These are phyloP conservation scores for Frankliniella intonsa DNA, from an alignment of 2,888 invertebrate species.

Conservation along the genomic window DNA sequence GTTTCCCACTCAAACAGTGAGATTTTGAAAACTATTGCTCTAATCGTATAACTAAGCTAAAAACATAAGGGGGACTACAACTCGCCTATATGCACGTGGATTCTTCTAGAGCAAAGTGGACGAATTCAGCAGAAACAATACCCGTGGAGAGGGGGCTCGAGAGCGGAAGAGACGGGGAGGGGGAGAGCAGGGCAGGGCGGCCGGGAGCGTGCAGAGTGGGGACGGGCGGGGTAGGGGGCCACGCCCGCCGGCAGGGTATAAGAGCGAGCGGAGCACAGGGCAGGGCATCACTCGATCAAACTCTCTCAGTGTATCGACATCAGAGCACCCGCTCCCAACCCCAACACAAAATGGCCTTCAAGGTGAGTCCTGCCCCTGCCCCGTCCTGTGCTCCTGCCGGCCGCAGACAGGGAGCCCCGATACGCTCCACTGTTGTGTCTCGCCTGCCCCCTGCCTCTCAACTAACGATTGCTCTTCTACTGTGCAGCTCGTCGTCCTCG, in stretches of 20 bases:
- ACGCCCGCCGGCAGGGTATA: neutral
- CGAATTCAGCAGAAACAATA: neutral
- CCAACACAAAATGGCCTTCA: slow-evolving; percentile 28
- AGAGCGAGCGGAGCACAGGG: neutral
- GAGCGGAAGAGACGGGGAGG: neutral
- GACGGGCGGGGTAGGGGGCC: neutral
- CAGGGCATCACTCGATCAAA: slow-evolving; percentile 27
- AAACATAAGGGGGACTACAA: too few species aligned
- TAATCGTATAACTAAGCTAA: too few species aligned
- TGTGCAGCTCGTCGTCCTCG: slow-evolving; percentile 41
- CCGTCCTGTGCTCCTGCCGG: too few species aligned
- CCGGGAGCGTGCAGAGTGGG: neutral
- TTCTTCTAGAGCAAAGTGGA: neutral
- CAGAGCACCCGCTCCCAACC: neutral
- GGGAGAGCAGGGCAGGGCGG: neutral
- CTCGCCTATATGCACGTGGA: too few species aligned
- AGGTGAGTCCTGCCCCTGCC: slow-evolving; percentile 15
- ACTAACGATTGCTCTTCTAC: neutral
- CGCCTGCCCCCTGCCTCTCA: neutral
- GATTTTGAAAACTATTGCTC: too few species aligned
- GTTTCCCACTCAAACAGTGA: too few species aligned
- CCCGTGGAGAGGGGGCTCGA: neutral
- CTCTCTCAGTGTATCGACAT: neutral
- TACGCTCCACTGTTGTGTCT: too few species aligned
- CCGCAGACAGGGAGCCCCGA: too few species aligned